Percentiles rank a stretch among this genome's conserved stretches.
phyloP scores from a whole-genome alignment of 2,113 vertebrate species.

The Chiloscyllium plagiosum region DNA sequence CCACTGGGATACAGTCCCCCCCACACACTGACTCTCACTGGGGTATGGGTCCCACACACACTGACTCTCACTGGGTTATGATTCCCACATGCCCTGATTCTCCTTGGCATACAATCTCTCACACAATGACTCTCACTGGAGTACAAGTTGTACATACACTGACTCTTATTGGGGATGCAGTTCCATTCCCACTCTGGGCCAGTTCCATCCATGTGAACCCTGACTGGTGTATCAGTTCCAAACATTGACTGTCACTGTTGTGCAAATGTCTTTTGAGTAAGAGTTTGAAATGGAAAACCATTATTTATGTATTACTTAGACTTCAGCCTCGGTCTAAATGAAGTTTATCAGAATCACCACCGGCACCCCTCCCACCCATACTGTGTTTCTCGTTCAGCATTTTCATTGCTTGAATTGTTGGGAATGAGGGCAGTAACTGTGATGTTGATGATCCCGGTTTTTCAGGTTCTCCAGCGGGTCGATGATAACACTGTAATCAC shows the following conservation, averaged over 20 bases:
- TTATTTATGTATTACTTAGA: neutral
- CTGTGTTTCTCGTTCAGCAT: neutral
- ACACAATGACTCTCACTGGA: neutral
- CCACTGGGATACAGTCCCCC: too few species aligned
- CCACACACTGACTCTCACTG: neutral
- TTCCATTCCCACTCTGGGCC: neutral
- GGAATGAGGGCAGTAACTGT: neutral
- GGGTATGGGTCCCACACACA: neutral
- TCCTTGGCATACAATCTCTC: neutral
- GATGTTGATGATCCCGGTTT: neutral
- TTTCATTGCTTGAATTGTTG: neutral
- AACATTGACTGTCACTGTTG: neutral
- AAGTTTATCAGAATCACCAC: neutral
- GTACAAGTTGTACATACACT: neutral
- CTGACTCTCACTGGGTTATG: neutral
- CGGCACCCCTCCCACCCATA: neutral
- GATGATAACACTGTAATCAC: constrained; percentile 91
- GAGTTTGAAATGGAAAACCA: neutral
- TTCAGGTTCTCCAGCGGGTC: constrained; percentile 80
- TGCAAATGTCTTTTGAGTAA: neutral
- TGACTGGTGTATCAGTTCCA: neutral
- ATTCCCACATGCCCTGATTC: neutral
- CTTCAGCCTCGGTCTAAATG: neutral
- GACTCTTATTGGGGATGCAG: neutral
- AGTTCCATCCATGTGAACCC: neutral